Conservation (phyloP, 2,797 vertebrate genomes). For the Tenualosa ilisha region DNA sequence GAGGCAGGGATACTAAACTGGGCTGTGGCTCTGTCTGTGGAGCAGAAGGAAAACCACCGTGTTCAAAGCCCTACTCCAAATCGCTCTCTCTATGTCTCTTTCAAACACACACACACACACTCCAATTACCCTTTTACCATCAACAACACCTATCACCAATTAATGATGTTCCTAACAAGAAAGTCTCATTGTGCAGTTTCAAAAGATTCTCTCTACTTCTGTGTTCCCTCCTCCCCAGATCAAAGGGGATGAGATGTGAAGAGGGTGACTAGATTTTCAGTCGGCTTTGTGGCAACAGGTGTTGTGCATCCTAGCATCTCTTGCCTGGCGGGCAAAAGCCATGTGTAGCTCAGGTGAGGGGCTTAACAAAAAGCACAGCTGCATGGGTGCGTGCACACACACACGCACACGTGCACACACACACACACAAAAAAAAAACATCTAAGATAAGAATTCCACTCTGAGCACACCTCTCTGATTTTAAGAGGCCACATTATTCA, state of each 20-base stretch:
- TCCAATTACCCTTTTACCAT: constrained; percentile 5
- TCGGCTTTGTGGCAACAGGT: constrained; percentile 22
- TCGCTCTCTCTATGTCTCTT: not conserved
- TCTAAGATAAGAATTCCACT: constrained; percentile 36
- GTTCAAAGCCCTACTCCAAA: constrained; percentile 10
- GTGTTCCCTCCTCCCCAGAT: not conserved
- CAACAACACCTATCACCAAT: constrained; percentile 3
- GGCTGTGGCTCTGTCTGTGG: not conserved
- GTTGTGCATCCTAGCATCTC: not conserved
- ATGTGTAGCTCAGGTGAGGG: constrained; percentile 12
- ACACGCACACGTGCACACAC: not conserved
- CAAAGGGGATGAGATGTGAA: constrained; percentile 20
- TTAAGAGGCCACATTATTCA: constrained; percentile 33
- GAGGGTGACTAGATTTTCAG: constrained; percentile 17
- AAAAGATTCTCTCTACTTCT: not conserved
- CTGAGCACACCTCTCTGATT: constrained; percentile 29
- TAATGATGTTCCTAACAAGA: constrained; percentile 9
- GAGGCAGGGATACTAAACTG: not conserved
- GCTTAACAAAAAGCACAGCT: constrained; percentile 25
- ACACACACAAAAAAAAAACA: not conserved
- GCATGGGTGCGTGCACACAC: not conserved
- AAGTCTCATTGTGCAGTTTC: not conserved
- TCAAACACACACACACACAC: not conserved
- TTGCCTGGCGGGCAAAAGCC: constrained; percentile 9
- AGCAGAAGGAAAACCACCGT: not conserved